Percentiles rank a stretch among this genome's conserved stretches.
Evolutionary conservation across 1,140 invertebrate genomes (phyloP).

Genomic region (Olivierus martensii): DNA sequence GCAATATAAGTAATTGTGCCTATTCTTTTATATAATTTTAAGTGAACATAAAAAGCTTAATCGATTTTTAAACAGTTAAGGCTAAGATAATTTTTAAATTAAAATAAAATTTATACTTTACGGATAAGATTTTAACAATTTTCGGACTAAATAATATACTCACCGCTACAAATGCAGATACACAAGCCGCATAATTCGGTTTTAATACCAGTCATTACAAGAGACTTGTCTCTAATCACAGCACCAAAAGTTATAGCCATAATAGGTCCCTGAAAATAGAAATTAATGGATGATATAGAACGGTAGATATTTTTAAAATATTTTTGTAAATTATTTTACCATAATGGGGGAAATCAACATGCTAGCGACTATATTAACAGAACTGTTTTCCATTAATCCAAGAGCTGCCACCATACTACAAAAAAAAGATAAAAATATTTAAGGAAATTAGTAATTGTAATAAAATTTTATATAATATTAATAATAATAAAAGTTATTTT

Average conservation of each 20-base stretch:
- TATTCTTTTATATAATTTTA: too few relatives aligned
- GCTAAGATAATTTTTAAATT: too few relatives aligned
- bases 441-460: not conserved
- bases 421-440: conserved; percentile 5
- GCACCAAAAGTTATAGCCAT: conserved; percentile 71
- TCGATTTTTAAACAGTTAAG: too few relatives aligned
- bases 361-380: conserved; percentile 66
- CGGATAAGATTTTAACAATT: too few relatives aligned
- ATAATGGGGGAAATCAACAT: conserved; percentile 79
- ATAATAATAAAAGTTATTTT: not conserved
- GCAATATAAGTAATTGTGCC: too few relatives aligned
- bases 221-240: conserved; percentile 52
- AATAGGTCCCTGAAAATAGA: conserved; percentile 48
- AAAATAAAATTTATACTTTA: too few relatives aligned
- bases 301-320: conserved; percentile 1
- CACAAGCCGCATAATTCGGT: conserved; percentile 53
- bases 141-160: not conserved
- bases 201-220: conserved; percentile 48
- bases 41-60: too few relatives aligned
- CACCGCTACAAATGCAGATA: conserved; percentile 49
- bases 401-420: conserved; percentile 43
- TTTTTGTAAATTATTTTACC: conserved; percentile 35
- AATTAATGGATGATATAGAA: conserved; percentile 1
- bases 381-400: conserved; percentile 62
- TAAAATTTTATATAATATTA: conserved; percentile 1